Evolutionary conservation across 2,888 invertebrate species (phyloP), one percentile per base, ranked within the genome.

Genomic region (Cotesia congregata): DNA sequence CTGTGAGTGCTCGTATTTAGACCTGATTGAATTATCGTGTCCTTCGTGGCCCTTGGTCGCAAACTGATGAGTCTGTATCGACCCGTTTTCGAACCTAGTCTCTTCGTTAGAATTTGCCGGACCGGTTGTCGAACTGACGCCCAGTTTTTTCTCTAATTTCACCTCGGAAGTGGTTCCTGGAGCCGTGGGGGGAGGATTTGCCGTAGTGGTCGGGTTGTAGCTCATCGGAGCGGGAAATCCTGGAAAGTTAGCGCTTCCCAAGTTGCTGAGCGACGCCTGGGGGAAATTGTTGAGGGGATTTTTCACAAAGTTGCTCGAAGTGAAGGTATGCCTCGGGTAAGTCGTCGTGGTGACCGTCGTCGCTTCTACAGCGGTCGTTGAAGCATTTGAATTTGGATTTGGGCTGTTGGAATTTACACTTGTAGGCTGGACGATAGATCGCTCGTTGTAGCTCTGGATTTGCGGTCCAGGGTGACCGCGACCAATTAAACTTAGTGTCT

Each of bases 401-500:
- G 81, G 85, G 69, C 75, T 78, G 5, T 80, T 80, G 9, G 77
- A 68, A 71, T 39, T 79, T 9, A 67, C 67, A 30, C 67, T 70
- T 30, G 30, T 30, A 30, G 30, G 30, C 59, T 76, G 76, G n/a
- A 73, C 75, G 38, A 70, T 76, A 75, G 76, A 80, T 77, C 73
- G 69, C 5, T 79, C 81, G 2, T 80, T 74, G 74, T 83, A 86
- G 73, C 81, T 85, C 30, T 79, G 78, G 40, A 78, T 50, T 7
- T 50, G 50, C 50, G 50, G 65, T 61, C 80, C 76, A 6, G 81
- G 77, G 60, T 86, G 84, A 5, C 87, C 88, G n/a, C 88, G 85
- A 7, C 89, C 86, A 41, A 89, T 86, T 9, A 89, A 80, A 78
- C 90, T 90, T 74, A 94, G 91, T 40, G 94, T 94, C 89, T 95